Percentiles rank a stretch among this genome's conserved stretches.
Evolutionary conservation across 2,888 invertebrate species (phyloP).

Genomic region (Stegophylla sp.): DNA sequence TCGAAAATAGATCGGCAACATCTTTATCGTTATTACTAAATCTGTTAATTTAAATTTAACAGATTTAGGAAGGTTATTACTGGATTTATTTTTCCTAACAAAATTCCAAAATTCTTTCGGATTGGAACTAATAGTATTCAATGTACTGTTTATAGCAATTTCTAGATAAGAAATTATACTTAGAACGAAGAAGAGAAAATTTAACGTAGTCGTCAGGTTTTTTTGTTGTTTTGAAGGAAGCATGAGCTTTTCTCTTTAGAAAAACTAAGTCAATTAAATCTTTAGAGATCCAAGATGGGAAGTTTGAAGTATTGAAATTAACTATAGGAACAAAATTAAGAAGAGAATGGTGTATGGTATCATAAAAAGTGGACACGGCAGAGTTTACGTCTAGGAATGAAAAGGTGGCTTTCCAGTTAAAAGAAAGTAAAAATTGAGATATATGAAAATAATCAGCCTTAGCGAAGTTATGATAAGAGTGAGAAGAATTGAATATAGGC

Average conservation of each 20-base stretch:
- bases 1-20: too few relatives aligned
- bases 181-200: not conserved
- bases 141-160: not conserved
- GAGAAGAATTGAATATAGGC: not conserved
- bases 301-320: not conserved
- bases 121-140: not conserved
- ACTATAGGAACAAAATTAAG: not conserved
- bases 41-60: too few relatives aligned
- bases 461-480: not conserved
- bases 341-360: not conserved
- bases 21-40: too few relatives aligned
- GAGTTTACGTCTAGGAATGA: not conserved
- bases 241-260: slow-evolving; percentile 8
- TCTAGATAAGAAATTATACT: not conserved
- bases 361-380: not conserved
- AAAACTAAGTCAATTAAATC: not conserved
- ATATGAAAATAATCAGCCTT: not conserved
- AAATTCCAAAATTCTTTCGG: not conserved
- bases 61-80: not conserved
- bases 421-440: not conserved
- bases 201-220: not conserved
- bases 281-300: not conserved
- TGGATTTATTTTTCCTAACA: not conserved
- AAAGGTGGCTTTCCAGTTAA: not conserved
- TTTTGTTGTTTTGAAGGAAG: not conserved